Evolutionary conservation across 2,888 invertebrate species (phyloP).

Genomic region (Craniophora ligustri): DNA sequence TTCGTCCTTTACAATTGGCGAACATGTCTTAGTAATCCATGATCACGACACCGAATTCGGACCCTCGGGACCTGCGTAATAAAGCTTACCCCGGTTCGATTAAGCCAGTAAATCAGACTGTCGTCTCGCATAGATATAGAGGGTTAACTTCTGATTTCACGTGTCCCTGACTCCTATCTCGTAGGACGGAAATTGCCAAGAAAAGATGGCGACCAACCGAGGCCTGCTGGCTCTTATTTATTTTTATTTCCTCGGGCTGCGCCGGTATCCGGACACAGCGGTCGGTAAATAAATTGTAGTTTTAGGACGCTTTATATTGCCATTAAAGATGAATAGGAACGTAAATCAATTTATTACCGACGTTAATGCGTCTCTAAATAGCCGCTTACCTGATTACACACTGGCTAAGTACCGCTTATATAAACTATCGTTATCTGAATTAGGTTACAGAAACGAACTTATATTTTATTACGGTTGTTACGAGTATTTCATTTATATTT

Average conservation of each 20-base stretch:
- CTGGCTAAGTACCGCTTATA: conserved; percentile 26
- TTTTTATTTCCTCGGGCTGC: conserved; percentile 72
- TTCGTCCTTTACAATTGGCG: conserved; percentile 62
- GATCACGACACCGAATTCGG: conserved; percentile 61
- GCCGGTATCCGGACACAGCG: conserved; percentile 62
- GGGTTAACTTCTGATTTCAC: conserved; percentile 83
- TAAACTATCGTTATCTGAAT: conserved; percentile 29
- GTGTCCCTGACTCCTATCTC: conserved; percentile 77
- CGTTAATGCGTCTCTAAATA: conserved; percentile 45
- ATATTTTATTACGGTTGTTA: too few species aligned
- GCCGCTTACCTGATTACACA: conserved; percentile 40
- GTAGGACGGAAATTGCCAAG: conserved; percentile 80
- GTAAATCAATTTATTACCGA: conserved; percentile 54
- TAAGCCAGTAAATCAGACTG: conserved; percentile 81
- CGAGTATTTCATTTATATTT: too few species aligned
- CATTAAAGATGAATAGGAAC: conserved; percentile 42
- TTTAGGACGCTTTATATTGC: conserved; percentile 61
- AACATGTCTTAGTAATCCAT: conserved; percentile 57
- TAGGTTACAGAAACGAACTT: too few species aligned
- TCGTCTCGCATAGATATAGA: conserved; percentile 78
- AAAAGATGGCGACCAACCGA: conserved; percentile 71
- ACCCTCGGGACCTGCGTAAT: conserved; percentile 68
- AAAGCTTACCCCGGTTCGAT: conserved; percentile 76
- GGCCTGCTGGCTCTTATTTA: conserved; percentile 74
- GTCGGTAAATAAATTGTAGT: conserved; percentile 69